Percentiles rank a stretch among this genome's conserved stretches.
phyloP scores from a whole-genome alignment of 2,113 vertebrate genomes.

The Lontra canadensis region DNA sequence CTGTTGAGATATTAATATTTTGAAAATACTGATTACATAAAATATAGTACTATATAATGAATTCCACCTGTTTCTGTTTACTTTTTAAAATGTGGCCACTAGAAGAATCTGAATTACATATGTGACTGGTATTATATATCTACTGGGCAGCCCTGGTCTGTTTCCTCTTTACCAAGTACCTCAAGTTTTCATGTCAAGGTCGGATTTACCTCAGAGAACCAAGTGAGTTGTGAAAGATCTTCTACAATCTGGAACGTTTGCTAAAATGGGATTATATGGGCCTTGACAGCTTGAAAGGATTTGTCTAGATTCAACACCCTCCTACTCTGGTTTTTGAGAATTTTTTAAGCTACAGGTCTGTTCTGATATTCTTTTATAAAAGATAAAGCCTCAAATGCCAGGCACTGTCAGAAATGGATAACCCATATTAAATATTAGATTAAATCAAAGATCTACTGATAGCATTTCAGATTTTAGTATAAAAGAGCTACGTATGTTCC shows the following conservation, averaged over 20 bases:
- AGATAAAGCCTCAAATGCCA: neutral
- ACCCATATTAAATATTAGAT: neutral
- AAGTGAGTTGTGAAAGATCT: neutral
- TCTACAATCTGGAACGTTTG: neutral
- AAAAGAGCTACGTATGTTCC: neutral
- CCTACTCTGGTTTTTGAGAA: neutral
- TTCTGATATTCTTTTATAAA: neutral
- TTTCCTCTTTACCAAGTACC: neutral
- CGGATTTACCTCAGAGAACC: neutral
- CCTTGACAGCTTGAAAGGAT: neutral
- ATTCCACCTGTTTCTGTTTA: neutral
- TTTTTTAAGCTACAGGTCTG: neutral
- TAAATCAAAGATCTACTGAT: neutral
- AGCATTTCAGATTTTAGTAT: slow-evolving; percentile 16
- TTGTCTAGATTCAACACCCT: neutral
- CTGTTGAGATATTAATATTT: neutral
- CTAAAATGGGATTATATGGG: neutral
- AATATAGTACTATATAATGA: neutral
- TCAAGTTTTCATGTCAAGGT: neutral
- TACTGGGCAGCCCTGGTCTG: neutral
- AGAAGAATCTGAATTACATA: neutral
- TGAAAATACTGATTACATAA: neutral
- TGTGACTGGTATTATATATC: neutral
- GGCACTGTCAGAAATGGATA: neutral
- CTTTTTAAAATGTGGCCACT: neutral